phyloP scores from a whole-genome alignment of 2,797 vertebrate genomes.

The Trachurus trachurus region DNA sequence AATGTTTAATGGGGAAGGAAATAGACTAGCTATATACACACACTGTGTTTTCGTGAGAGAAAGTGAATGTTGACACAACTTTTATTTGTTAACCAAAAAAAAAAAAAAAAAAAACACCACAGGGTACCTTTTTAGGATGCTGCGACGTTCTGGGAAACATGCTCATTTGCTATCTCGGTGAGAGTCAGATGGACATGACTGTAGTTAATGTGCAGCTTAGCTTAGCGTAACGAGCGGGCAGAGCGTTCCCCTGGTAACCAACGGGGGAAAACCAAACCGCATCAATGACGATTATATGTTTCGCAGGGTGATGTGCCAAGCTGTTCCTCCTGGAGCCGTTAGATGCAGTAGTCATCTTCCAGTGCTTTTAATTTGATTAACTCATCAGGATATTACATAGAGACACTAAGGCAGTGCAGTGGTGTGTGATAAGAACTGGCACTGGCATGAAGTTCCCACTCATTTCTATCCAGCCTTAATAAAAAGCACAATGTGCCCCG shows the following conservation, averaged over 20 bases:
- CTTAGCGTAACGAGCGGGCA: neutral
- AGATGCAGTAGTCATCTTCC: neutral
- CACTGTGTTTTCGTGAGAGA: neutral
- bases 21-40: neutral
- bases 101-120: neutral
- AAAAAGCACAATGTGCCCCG: constrained; percentile 1
- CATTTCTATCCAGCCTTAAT: constrained; percentile 4
- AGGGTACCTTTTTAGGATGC: neutral
- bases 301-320: neutral
- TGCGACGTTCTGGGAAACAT: neutral
- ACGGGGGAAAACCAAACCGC: neutral
- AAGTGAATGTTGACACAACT: neutral
- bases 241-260: neutral
- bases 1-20: neutral
- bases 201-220: neutral
- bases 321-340: neutral
- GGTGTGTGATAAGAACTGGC: neutral
- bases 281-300: neutral
- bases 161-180: neutral
- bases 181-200: neutral
- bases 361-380: neutral
- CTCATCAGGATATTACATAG: neutral
- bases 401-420: neutral
- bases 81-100: neutral
- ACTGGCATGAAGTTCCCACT: constrained; percentile 4